Evolutionary conservation across 2,113 vertebrate genomes (phyloP), one percentile per base, ranked within the genome.

Genomic region (Varanus salvator): DNA sequence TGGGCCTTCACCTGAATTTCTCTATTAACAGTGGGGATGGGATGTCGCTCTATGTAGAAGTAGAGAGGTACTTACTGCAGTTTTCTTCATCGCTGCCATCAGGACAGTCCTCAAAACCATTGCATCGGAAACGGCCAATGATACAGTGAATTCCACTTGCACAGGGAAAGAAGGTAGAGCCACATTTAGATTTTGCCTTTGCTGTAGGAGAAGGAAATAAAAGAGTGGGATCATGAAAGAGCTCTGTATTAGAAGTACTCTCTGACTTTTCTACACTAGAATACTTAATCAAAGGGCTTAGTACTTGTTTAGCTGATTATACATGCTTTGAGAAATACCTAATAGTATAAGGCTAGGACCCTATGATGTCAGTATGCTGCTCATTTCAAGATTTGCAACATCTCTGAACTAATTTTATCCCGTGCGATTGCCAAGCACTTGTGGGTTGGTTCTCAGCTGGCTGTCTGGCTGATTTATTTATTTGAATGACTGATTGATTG

Each of bases 41-140:
- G 38, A 44, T 48, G n/a, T 50, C 50, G 50, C 6, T 34, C 52
- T 64, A 0, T 38, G 60, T 0, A 0, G 29, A 60, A 11, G 44
- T 6, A 68, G 66, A 38, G 19, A 3, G 4, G 69, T 78, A 99
- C 99, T 99, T 96, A 99, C 99, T 99, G 97, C 99, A 99, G 97
- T 99, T 99, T 82, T 99, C 98, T 90, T 99, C 99, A 12, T 99
- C 99, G 0, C 99, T 99, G 92, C 98, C 98, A 0, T 99, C 99
- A 0, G 99, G 99, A 94, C 99, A 99, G 94, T 99, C 98, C 52
- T 98, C 98, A 5, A 99, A 99, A 78, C 99, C 99, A 0, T 99
- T 99, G 86, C 99, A 99, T 11, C 97, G 98, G 97, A 99, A 99
- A 86, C 99, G 98, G 31, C 99, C 99, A 0, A 99, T 99, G 96